These are phyloP conservation scores for Eulemur albifrons DNA, from an alignment of 2,797 vertebrate species.

Conservation along the genomic window DNA sequence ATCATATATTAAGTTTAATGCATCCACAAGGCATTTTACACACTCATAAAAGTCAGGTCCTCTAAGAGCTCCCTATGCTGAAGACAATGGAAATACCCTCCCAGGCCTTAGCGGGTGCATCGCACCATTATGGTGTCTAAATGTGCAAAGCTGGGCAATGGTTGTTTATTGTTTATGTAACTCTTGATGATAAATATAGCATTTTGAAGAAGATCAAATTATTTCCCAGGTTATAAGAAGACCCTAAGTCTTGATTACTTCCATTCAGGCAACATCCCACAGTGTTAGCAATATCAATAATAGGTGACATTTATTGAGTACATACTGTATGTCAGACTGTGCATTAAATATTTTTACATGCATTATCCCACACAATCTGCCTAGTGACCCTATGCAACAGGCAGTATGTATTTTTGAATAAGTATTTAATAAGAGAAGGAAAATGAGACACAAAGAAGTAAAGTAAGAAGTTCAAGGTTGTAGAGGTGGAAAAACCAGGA, in stretches of 20 bases:
- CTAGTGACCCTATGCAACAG: not conserved
- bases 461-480: not conserved
- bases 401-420: not conserved
- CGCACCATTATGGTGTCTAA: not conserved
- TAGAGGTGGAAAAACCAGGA: not conserved
- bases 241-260: not conserved
- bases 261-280: conserved; percentile 25
- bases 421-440: not conserved
- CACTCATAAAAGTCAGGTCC: conserved; percentile 70
- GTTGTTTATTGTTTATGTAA: not conserved
- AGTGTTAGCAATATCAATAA: conserved; percentile 11
- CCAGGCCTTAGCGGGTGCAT: not conserved
- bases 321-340: not conserved
- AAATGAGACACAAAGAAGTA: not conserved
- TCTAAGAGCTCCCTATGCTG: conserved; percentile 60
- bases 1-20: conserved; percentile 78
- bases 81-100: conserved; percentile 59
- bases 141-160: not conserved
- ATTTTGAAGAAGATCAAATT: conserved; percentile 22
- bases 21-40: conserved; percentile 75
- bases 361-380: not conserved
- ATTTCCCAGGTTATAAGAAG: conserved; percentile 39
- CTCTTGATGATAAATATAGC: conserved; percentile 39
- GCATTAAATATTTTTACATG: not conserved
- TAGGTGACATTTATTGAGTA: conserved; percentile 21